Evolutionary conservation across 2,113 vertebrate genomes (phyloP).

Genomic region (Coregonus clupeaformis): DNA sequence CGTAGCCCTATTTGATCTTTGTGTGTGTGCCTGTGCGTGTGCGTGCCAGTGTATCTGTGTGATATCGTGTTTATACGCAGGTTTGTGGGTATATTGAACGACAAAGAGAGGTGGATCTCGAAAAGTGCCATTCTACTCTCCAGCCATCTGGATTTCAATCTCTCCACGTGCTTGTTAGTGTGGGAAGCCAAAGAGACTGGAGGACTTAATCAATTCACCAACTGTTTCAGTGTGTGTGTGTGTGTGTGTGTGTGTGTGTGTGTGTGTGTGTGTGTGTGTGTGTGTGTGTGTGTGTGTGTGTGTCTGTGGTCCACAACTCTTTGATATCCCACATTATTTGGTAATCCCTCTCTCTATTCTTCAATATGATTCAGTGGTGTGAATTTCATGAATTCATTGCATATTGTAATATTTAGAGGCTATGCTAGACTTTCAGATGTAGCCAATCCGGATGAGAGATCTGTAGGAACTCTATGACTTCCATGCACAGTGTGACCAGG

Average conservation of each 20-base stretch:
- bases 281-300: background rate
- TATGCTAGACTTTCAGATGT: background rate
- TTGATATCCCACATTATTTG: slow-evolving; percentile 2
- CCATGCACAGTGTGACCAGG: background rate
- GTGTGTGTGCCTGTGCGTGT: slow-evolving; percentile 6
- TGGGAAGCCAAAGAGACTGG: slow-evolving; percentile 63
- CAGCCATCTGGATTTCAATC: slow-evolving; percentile 61
- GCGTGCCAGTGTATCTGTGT: background rate
- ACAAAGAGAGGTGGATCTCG: slow-evolving; percentile 50
- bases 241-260: slow-evolving; percentile 34
- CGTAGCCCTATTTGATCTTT: slow-evolving; percentile 6
- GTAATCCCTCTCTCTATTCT: slow-evolving; percentile 27
- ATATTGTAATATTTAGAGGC: slow-evolving; percentile 16
- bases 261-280: too few relatives aligned
- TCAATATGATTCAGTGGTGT: slow-evolving; percentile 54
- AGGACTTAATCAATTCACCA: slow-evolving; percentile 54
- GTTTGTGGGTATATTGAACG: slow-evolving; percentile 25
- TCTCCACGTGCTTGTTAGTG: slow-evolving; percentile 61
- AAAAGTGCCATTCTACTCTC: slow-evolving; percentile 38
- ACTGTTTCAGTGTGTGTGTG: slow-evolving; percentile 53
- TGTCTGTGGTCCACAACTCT: too few relatives aligned
- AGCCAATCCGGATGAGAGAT: slow-evolving; percentile 14
- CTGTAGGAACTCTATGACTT: background rate
- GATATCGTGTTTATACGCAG: background rate
- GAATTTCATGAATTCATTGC: slow-evolving; percentile 24